A percentile compares a stretch with the other conserved stretches of the same genome.
Evolutionary conservation across 2,113 vertebrate genomes (phyloP).

Genomic region (Cephalopholis sonnerati): DNA sequence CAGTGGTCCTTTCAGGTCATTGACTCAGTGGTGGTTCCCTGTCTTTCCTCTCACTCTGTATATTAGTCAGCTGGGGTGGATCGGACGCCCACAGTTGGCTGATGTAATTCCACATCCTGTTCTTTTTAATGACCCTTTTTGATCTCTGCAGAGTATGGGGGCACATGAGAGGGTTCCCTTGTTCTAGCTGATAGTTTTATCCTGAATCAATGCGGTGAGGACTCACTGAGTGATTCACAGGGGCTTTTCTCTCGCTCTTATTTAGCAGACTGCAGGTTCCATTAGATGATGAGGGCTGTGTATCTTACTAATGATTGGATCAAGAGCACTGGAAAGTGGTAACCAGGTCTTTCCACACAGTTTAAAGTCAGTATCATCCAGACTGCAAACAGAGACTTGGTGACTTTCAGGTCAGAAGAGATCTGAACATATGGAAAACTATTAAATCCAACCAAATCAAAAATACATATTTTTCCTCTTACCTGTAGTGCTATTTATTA

Average conservation of each 20-base stretch:
- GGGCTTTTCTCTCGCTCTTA: not conserved
- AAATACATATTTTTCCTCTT: too few species aligned
- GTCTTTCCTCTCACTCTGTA: slow-evolving; percentile 17
- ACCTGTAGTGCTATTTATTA: too few species aligned
- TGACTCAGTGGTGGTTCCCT: slow-evolving; percentile 56
- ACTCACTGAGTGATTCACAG: not conserved
- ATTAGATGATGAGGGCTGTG: not conserved
- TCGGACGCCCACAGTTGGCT: slow-evolving; percentile 29
- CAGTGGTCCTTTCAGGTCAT: not conserved
- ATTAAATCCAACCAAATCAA: not conserved
- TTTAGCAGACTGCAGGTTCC: not conserved
- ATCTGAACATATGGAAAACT: not conserved
- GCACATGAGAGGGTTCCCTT: slow-evolving; percentile 22
- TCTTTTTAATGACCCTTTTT: slow-evolving; percentile 12
- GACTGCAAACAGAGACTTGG: not conserved
- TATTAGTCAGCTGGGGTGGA: slow-evolving; percentile 55
- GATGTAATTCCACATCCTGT: slow-evolving; percentile 53
- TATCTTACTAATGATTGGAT: not conserved
- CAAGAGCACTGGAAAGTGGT: not conserved
- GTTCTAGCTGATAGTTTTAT: not conserved
- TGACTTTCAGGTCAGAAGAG: not conserved
- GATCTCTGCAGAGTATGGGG: slow-evolving; percentile 7
- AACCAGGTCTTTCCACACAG: not conserved
- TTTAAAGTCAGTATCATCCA: not conserved
- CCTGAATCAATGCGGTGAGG: not conserved